Base-by-base conservation (phyloP, 2,797 vertebrate genomes). In the Apogon talboti region DNA sequence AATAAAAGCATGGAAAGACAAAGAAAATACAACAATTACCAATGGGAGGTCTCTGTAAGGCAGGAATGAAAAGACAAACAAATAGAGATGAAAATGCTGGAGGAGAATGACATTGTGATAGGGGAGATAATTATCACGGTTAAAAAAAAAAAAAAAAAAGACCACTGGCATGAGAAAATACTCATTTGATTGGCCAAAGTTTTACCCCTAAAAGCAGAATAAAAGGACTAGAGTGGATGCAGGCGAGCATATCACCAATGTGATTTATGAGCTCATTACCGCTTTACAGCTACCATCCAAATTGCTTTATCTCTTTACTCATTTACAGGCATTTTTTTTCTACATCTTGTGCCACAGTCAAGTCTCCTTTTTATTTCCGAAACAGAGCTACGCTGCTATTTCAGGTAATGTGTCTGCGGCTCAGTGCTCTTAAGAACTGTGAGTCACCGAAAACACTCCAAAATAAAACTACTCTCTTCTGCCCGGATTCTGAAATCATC, bases 181-280 rank as follows among this genome's bases (percentile, higher is more conserved):
- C 15, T 0, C 45, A 76, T 83, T 58, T 71, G 54, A 81, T 53
- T 73, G 41, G 59, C 60, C 15, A 13, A 68, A 71, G 49, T 73
- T 44, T 55, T 68, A 48, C 21, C 5, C 15, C 35, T 71, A 71
- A 79, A 79, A 75, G 71, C 60, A 54, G 60, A 71, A 81, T 67
- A 80, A 71, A 69, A 53, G 46, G 53, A 50, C 52, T 50, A 18
- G 45, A 75, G 55, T 16, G 19, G 63, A 56, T 77, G 68, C 61
- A 61, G 68, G 71, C 81, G 71, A 83, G 71, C 37, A 67, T 82
- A 64, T 76, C 82, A 85, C 78, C 62, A 73, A 55, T 76, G 70
- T 88, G 89, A 92, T 90, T 88, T 85, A 91, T 73, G 86, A 90
- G 84, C 81, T 91, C 81, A 87, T 89, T 89, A 88, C 78, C 48